phyloP scores from a whole-genome alignment of 2,113 vertebrate species.

The Setophaga petechia region DNA sequence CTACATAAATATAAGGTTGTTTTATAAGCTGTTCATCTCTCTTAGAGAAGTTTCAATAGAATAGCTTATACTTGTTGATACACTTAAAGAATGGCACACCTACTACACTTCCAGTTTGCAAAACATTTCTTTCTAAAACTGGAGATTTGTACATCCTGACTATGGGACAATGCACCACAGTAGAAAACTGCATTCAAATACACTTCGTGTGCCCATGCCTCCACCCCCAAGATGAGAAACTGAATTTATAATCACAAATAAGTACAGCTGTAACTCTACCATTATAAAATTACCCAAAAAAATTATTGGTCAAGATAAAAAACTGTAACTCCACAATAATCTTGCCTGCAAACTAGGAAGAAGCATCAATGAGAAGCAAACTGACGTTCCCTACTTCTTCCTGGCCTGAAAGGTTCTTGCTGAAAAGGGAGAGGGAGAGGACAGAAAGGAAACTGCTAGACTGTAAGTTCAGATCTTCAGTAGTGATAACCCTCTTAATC shows the following conservation, averaged over 20 bases:
- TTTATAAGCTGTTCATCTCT: background rate
- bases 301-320: constrained; percentile 13
- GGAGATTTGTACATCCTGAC: background rate
- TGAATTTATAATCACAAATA: background rate
- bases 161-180: background rate
- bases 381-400: constrained; percentile 60
- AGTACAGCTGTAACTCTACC: background rate
- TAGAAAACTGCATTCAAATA: background rate
- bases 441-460: constrained; percentile 56
- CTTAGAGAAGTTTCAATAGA: background rate
- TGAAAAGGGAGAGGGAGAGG: constrained; percentile 60
- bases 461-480: background rate
- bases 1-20: background rate
- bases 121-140: background rate
- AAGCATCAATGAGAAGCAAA: constrained; percentile 62
- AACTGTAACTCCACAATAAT: constrained; percentile 56
- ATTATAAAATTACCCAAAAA: background rate
- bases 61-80: background rate
- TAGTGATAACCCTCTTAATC: constrained; percentile 26
- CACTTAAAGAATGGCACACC: background rate
- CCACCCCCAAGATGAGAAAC: constrained; percentile 17
- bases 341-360: constrained; percentile 64
- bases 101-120: background rate
- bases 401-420: constrained; percentile 62
- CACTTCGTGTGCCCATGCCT: background rate